A percentile compares a stretch with the other conserved stretches of the same genome.
Evolutionary conservation across 2,888 invertebrate genomes (phyloP).

Genomic region (Rotaria sp.): DNA sequence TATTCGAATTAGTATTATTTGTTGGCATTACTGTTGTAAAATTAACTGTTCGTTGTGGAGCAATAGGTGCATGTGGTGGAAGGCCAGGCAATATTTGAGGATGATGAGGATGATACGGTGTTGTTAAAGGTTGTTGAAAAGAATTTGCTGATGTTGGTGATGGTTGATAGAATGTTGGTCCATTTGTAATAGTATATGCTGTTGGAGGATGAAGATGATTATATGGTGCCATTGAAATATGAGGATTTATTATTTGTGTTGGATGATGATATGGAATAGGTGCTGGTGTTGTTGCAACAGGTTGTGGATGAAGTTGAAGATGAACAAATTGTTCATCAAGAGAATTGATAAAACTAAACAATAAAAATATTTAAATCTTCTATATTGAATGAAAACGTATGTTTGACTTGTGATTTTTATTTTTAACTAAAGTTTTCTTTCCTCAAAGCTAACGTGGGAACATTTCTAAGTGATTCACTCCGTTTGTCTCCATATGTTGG

Average conservation of each 20-base stretch:
- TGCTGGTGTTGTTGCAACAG: background rate
- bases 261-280: background rate
- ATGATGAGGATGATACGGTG: background rate
- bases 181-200: background rate
- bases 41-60: constrained; percentile 15
- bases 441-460: too few species aligned
- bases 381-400: background rate
- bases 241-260: background rate
- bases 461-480: too few species aligned
- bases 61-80: background rate
- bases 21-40: background rate
- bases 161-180: background rate
- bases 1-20: background rate
- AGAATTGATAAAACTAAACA: background rate
- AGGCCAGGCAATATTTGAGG: background rate
- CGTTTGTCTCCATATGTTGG: too few species aligned
- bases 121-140: background rate
- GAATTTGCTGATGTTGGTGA: background rate
- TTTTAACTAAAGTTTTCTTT: too few species aligned
- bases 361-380: background rate
- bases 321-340: background rate
- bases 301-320: background rate
- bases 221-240: background rate
- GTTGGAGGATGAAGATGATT: background rate
- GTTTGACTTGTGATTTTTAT: too few species aligned